Base-by-base conservation (phyloP, 2,888 invertebrate genomes). In the Cosmia trapezina region DNA sequence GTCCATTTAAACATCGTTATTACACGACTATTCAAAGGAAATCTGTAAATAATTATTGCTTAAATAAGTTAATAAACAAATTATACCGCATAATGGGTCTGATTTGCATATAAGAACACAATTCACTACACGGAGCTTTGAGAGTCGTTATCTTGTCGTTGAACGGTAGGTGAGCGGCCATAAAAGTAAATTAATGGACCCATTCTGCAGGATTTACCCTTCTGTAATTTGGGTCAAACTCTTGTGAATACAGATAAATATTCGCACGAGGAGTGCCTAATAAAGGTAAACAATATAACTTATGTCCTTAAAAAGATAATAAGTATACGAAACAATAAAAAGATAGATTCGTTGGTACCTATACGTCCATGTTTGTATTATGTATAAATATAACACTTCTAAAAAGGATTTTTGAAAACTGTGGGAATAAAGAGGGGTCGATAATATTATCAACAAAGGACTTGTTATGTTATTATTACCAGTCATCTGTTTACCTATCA, bases 181-280 rank as follows among this genome's bases (percentile, higher is more conserved):
- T 90, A 89, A 89, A 89, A 90, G 88, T 86, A 89, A 89, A 89
- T 89, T 87, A 88, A 89, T 89, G 88, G 90, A 88, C 89, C 90
- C 90, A 90, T 89, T 85, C 83, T 78, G 82, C 80, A 84, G 86
- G 74, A 81, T 86, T 81, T 84, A 84, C 78, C 80, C 85, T 81
- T 77, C 86, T 82, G 84, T 85, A 88, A 90, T 91, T 89, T 90
- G 85, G 92, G 93, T 91, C 92, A 90, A 89, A 87, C 88, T 86
- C 83, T 86, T 81, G 83, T 81, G 81, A 82, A 82, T 78, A 84
- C 83, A 82, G 77, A 86, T 83, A 87, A 86, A 87, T 85, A 86
- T 85, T 79, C 79, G 83, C 83, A 86, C 70, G 74, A 87, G 81
- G 78, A 74, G 70, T 80, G 66, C 75, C 70, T 80, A 79, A 85